phyloP scores from a whole-genome alignment of 2,888 invertebrate genomes.

The Agonopterix arenella region DNA sequence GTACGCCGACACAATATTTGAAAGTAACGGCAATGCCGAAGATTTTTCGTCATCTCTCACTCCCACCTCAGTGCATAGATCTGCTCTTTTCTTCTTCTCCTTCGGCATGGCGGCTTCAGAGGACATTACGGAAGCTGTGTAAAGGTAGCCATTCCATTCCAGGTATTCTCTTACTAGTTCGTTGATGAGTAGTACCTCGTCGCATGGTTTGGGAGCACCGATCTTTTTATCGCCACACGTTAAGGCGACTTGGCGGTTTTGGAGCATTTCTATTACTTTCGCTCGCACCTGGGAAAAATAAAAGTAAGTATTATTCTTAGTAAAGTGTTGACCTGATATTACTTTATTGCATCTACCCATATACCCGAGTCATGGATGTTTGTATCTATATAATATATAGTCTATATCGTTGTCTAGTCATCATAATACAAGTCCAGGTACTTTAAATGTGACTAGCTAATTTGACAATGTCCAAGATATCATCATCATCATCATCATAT shows the following conservation, averaged over 20 bases:
- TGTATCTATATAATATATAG: too few species aligned
- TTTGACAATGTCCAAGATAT: too few species aligned
- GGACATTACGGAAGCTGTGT: slow-evolving; percentile 74
- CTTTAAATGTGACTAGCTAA: too few species aligned
- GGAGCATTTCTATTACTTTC: slow-evolving; percentile 54
- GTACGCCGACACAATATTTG: slow-evolving; percentile 73
- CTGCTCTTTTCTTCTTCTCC: slow-evolving; percentile 35
- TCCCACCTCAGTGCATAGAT: slow-evolving; percentile 62
- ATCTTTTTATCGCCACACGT: slow-evolving; percentile 22
- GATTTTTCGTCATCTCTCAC: slow-evolving; percentile 72
- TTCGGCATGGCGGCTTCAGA: slow-evolving; percentile 61
- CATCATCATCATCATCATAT: too few species aligned
- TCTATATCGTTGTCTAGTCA: too few species aligned
- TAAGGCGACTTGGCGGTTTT: slow-evolving; percentile 32
- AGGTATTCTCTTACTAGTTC: slow-evolving; percentile 82
- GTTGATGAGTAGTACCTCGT: slow-evolving; percentile 74
- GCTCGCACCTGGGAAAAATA: slow-evolving; percentile 41
- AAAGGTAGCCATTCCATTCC: slow-evolving; percentile 83
- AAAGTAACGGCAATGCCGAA: slow-evolving; percentile 65
- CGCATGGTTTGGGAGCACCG: slow-evolving; percentile 36
- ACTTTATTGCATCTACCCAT: too few species aligned
- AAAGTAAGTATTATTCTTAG: too few species aligned
- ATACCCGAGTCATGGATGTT: too few species aligned
- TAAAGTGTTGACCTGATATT: too few species aligned
- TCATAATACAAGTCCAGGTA: too few species aligned